These are phyloP conservation scores for Cancer borealis DNA, from an alignment of 2,888 invertebrate species.

Conservation along the genomic window DNA sequence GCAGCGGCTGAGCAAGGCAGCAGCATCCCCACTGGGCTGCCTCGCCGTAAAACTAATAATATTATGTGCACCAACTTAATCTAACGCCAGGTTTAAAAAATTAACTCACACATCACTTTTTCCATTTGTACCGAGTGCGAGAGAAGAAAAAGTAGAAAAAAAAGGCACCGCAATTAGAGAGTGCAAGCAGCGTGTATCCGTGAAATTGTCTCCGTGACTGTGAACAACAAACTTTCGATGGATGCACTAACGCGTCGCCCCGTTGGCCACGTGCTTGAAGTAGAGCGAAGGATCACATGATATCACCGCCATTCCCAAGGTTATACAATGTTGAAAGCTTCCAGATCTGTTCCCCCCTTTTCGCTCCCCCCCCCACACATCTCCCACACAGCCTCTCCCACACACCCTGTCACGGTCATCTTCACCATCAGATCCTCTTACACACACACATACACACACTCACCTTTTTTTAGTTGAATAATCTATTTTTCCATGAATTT, in stretches of 20 bases:
- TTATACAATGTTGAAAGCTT: neutral
- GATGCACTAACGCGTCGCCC: neutral
- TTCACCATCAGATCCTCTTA: conserved; percentile 4
- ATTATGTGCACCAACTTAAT: neutral
- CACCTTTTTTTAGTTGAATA: neutral
- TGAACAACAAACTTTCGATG: neutral
- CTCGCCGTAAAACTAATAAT: neutral
- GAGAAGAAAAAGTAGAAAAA: neutral
- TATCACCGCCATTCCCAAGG: neutral
- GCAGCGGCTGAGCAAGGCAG: neutral
- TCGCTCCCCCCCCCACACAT: neutral
- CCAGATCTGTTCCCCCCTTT: neutral
- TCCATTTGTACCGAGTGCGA: neutral
- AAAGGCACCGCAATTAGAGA: neutral
- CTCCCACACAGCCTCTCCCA: neutral
- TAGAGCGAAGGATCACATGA: conserved; percentile 8
- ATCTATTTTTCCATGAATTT: no score
- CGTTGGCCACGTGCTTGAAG: conserved; percentile 22
- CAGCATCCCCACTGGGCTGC: neutral
- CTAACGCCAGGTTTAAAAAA: neutral
- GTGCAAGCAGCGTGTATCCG: neutral
- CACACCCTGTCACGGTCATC: neutral
- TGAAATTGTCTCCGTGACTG: conserved; percentile 43
- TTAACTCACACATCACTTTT: neutral
- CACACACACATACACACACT: neutral